Conservation (phyloP, 1,140 invertebrate genomes). For the Ceratina australensis region DNA sequence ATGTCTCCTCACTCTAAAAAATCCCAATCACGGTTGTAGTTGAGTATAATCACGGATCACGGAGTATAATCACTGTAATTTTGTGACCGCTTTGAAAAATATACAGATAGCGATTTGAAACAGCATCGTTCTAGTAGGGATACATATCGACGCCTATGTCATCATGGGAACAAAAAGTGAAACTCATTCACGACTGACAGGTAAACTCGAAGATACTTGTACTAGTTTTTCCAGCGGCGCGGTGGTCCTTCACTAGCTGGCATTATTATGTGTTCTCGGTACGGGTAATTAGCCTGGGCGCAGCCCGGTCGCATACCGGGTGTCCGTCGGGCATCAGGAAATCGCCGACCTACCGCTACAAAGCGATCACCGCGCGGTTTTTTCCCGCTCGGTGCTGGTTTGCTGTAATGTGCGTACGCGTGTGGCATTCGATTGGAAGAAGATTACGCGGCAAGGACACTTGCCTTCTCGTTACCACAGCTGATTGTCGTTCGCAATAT, state of each 20-base stretch:
- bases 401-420: too few species aligned
- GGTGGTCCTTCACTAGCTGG: constrained; percentile 42
- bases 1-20: too few species aligned
- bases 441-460: not conserved
- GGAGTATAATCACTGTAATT: too few species aligned
- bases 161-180: constrained; percentile 59
- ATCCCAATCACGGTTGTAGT: too few species aligned
- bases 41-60: too few species aligned
- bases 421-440: not conserved
- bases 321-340: constrained; percentile 40
- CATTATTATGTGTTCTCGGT: constrained; percentile 70
- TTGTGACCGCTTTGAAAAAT: too few species aligned
- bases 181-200: constrained; percentile 63
- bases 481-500: not conserved
- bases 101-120: too few species aligned
- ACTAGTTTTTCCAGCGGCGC: constrained; percentile 62
- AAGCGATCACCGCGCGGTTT: not conserved
- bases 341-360: constrained; percentile 37
- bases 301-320: constrained; percentile 54
- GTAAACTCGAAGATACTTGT: constrained; percentile 55
- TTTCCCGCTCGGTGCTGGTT: not conserved
- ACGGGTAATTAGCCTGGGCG: constrained; percentile 66
- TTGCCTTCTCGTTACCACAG: not conserved
- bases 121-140: too few species aligned
- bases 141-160: constrained; percentile 56